Evolutionary conservation across 2,888 invertebrate species (phyloP).

Genomic region (Agriopis marginaria): DNA sequence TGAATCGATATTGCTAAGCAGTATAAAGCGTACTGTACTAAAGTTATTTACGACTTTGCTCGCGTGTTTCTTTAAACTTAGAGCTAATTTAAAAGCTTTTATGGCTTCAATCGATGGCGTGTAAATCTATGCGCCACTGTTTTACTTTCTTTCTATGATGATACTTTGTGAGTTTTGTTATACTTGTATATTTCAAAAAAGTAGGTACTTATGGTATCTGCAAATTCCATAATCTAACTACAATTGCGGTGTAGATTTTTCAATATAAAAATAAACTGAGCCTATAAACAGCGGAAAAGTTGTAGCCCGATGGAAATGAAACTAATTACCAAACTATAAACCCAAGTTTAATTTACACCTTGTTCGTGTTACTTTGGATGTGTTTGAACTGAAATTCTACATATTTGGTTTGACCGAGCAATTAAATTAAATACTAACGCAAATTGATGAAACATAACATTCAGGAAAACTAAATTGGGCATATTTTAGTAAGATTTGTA

Average conservation of each 20-base stretch:
- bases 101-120: conserved; percentile 10
- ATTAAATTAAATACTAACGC: conserved; percentile 1
- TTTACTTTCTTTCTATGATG: not conserved
- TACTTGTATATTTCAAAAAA: not conserved
- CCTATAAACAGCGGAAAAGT: conserved; percentile 18
- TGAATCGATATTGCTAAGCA: conserved; percentile 17
- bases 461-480: no score
- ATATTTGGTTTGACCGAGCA: conserved; percentile 11
- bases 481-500: no score
- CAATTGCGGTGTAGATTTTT: not conserved
- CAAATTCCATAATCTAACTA: not conserved
- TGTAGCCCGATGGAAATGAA: conserved; percentile 30
- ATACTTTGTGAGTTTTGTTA: not conserved
- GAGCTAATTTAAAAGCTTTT: conserved; percentile 9
- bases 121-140: conserved; percentile 8
- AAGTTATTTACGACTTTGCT: conserved; percentile 21
- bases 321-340: not conserved
- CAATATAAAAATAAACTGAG: conserved; percentile 18
- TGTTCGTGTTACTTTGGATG: conserved; percentile 21
- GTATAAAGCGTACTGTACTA: conserved; percentile 26
- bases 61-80: conserved; percentile 16
- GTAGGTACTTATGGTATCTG: not conserved
- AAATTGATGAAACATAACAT: not conserved
- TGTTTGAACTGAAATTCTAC: conserved; percentile 4
- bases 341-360: conserved; percentile 28